Evolutionary conservation across 53 echinoderm and acorn worm species (phyloP).

Genomic region (Crossaster papposus): DNA sequence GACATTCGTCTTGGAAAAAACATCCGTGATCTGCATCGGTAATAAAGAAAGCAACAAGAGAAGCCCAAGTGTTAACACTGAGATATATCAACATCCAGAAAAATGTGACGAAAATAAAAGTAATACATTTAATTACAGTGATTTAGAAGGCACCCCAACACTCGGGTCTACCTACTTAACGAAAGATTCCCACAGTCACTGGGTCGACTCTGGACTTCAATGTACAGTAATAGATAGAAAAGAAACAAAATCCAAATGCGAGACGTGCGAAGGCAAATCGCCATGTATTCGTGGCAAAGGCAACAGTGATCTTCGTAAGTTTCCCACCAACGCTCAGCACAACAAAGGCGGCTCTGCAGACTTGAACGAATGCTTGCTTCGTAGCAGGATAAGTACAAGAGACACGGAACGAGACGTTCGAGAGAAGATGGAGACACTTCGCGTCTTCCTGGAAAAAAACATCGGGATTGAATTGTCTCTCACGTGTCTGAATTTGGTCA

Average conservation of each 20-base stretch:
- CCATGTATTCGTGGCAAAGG: background rate
- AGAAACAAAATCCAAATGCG: no score
- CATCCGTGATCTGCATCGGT: background rate
- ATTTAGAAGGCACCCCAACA: no score
- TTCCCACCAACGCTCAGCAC: background rate
- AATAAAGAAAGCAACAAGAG: background rate
- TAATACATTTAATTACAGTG: background rate
- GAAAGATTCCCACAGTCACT: no score
- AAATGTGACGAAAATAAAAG: background rate
- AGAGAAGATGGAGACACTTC: slow-evolving; percentile 69
- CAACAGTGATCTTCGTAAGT: background rate
- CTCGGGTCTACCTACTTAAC: no score
- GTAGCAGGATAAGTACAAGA: background rate
- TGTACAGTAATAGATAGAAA: slow-evolving; percentile 16
- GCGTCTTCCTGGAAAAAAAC: slow-evolving; percentile 67
- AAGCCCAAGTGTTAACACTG: background rate
- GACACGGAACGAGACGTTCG: slow-evolving; percentile 65
- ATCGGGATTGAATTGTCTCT: slow-evolving; percentile 56
- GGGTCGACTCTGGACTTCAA: background rate
- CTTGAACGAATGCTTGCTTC: slow-evolving; percentile 26
- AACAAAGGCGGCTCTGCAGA: background rate
- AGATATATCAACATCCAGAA: background rate
- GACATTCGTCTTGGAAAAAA: slow-evolving; percentile 36
- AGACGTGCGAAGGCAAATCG: background rate
- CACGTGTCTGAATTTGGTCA: slow-evolving; percentile 4